These are phyloP conservation scores for Redunca redunca DNA, from an alignment of 2,113 vertebrate species.

Conservation along the genomic window DNA sequence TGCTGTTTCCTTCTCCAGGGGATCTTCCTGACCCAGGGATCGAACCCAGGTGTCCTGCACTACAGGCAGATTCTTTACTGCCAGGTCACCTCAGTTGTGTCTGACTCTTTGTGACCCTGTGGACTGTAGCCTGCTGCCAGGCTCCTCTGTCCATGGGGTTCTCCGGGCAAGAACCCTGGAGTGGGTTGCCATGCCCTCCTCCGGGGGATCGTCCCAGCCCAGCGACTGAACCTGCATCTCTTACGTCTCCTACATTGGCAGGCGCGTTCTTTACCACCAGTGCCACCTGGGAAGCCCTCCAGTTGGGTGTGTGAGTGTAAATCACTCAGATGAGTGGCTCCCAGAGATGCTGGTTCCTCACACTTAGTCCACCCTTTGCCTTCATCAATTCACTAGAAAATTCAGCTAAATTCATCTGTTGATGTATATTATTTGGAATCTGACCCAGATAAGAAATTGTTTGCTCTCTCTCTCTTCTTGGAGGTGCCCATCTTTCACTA, in stretches of 20 bases:
- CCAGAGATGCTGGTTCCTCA: not conserved
- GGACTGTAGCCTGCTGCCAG: fast-evolving
- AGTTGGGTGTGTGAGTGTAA: not conserved
- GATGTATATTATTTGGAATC: not conserved
- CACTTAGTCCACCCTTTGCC: not conserved
- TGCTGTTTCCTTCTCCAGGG: not conserved
- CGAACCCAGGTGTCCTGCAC: not conserved
- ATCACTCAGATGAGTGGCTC: not conserved
- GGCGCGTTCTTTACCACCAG: not conserved
- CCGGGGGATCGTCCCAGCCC: not conserved
- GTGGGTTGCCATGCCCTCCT: not conserved
- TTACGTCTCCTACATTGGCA: not conserved
- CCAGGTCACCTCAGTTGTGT: not conserved
- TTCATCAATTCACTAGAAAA: not conserved
- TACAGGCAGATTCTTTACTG: not conserved
- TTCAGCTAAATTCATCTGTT: not conserved
- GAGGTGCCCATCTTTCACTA: not conserved
- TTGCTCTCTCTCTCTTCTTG: not conserved
- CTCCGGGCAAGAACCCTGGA: not conserved
- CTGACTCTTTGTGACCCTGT: not conserved
- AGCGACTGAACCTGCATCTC: not conserved
- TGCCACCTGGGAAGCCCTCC: not conserved
- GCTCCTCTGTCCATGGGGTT: not conserved
- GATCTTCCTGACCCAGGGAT: not conserved
- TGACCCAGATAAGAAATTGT: not conserved